These are phyloP conservation scores for Caretta caretta DNA, from an alignment of 2,113 vertebrate species.

Conservation along the genomic window DNA sequence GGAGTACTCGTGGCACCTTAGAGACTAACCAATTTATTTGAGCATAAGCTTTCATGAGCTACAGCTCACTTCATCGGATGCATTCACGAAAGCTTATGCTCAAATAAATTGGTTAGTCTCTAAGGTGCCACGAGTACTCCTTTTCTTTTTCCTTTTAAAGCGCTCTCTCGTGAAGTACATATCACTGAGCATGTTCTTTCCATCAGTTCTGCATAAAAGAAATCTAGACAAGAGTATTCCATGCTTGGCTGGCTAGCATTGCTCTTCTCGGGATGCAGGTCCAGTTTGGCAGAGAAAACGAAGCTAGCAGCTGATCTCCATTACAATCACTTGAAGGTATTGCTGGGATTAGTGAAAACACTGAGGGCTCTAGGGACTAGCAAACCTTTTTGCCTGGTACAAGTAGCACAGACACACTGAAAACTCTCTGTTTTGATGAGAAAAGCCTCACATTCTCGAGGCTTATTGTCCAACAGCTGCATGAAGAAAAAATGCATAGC, in stretches of 20 bases:
- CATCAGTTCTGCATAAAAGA: not conserved
- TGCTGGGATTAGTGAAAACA: not conserved
- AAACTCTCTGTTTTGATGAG: not conserved
- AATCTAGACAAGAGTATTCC: not conserved
- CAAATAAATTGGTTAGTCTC: no score
- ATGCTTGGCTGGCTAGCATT: not conserved
- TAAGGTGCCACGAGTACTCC: no score
- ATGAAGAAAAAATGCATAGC: not conserved
- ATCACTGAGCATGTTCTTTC: not conserved
- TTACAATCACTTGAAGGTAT: not conserved
- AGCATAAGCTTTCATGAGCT: no score
- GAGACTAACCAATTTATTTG: no score
- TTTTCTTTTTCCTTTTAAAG: not conserved
- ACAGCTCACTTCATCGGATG: no score
- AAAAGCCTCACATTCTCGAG: not conserved
- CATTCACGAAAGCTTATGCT: no score
- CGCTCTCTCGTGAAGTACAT: not conserved
- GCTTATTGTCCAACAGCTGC: not conserved
- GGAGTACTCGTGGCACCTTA: no score
- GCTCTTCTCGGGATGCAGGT: not conserved
- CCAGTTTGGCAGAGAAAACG: not conserved
- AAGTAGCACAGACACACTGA: not conserved
- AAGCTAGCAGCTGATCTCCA: not conserved
- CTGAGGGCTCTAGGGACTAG: not conserved
- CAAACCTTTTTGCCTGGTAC: not conserved